Base-by-base conservation (phyloP, 2,888 invertebrate genomes). In the Tromatobia lineatoria region DNA sequence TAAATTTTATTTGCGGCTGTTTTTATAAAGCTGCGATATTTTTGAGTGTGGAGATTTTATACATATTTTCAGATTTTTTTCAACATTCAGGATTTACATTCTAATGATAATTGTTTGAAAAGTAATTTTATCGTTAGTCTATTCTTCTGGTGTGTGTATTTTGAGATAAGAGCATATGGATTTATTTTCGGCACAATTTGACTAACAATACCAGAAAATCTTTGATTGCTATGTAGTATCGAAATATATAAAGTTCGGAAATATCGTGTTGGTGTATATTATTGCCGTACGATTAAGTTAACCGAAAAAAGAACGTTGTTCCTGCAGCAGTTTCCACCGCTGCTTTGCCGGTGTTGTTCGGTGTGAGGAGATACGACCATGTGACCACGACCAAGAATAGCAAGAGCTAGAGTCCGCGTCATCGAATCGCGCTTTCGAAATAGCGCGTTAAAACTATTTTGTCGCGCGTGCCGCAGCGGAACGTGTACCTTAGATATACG, bases 341-440 rank as follows among this genome's bases (percentile, higher is more conserved):
- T 18, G 50, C 6, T 50, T 50, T 18, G 50, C 29, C 45, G 73
- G n/a, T 42, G 59, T 13, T 59, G 61, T 50, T 61, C 18, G 34
- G 38, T 15, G 29, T 23, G 66, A 75, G 50, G 42, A 64, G 75
- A 50, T 13, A 47, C 34, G 34, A 23, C 25, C 59, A 73, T 29
- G 73, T 45, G 73, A 73, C 59, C 70, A 50, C 42, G 29, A 70
- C 78, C 70, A 52, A 78, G 78, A 78, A 78, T 78, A 78, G 78
- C 78, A 50, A 70, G 78, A 70, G 78, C 70, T 70, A 50, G 61
- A 18, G 70, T 23, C 25, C 70, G 70, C 78, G 70, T 78, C 78
- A 76, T 76, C 66, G 76, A 76, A 42, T 25, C 66, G 76, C 38
- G 67, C 76, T 76, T 76, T 76, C 76, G 76, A 76, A 76, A 76